Conservation (phyloP, 2,888 invertebrate species). For the Zaprionus obscuricornis region DNA sequence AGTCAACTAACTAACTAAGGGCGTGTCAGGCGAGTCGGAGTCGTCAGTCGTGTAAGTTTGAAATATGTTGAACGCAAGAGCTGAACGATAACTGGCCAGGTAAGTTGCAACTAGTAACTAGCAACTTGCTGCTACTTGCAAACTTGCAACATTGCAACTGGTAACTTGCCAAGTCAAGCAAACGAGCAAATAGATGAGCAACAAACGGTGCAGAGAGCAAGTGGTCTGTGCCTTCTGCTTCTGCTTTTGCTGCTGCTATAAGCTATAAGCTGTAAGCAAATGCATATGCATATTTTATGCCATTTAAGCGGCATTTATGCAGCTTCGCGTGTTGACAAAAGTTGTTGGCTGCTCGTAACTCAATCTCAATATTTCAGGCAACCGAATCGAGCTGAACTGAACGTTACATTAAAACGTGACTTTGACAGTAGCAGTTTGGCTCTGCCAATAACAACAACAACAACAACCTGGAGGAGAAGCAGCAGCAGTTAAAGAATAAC, state of each 20-base stretch:
- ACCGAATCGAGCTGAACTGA: slow-evolving; percentile 47
- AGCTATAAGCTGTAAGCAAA: slow-evolving; percentile 32
- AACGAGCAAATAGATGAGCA: slow-evolving; percentile 20
- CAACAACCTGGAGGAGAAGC: slow-evolving; percentile 14
- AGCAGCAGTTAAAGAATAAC: slow-evolving; percentile 3
- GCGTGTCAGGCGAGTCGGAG: slow-evolving; percentile 68
- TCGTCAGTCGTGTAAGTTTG: slow-evolving; percentile 77
- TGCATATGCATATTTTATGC: slow-evolving; percentile 76
- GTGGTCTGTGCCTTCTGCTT: background rate
- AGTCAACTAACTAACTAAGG: slow-evolving; percentile 71
- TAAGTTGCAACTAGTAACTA: slow-evolving; percentile 43
- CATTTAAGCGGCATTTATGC: slow-evolving; percentile 77
- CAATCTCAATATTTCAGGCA: slow-evolving; percentile 75
- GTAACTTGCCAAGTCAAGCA: slow-evolving; percentile 33
- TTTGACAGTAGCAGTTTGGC: slow-evolving; percentile 75
- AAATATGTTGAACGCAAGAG: slow-evolving; percentile 70
- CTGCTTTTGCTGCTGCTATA: too few species aligned
- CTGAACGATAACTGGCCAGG: slow-evolving; percentile 76
- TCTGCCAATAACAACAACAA: slow-evolving; percentile 52
- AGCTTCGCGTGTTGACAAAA: slow-evolving; percentile 76
- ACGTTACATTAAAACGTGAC: slow-evolving; percentile 75
- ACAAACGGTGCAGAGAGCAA: background rate
- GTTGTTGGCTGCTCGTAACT: slow-evolving; percentile 76
- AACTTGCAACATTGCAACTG: slow-evolving; percentile 30
- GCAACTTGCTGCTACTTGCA: slow-evolving; percentile 22